phyloP scores from a whole-genome alignment of 2,888 invertebrate species.

The Rhingia campestris region DNA sequence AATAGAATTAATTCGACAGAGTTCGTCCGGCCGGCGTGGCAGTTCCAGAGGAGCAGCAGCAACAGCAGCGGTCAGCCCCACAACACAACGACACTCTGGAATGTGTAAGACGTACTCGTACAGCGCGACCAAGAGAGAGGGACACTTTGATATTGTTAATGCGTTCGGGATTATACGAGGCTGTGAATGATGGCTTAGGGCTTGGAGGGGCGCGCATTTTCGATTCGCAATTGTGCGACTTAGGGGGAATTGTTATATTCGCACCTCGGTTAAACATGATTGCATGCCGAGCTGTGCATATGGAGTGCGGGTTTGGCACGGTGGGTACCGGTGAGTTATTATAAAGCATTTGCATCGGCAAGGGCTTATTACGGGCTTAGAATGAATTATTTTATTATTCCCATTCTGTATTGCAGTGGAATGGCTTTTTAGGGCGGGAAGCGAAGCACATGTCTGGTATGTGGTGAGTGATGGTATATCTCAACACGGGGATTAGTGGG shows the following conservation, averaged over 20 bases:
- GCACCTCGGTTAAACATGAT: constrained; percentile 54
- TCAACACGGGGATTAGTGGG: constrained; percentile 22
- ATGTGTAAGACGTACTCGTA: constrained; percentile 8
- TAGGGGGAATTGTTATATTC: constrained; percentile 60
- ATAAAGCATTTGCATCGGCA: constrained; percentile 45
- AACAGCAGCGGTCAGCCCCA: neutral
- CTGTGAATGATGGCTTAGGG: constrained; percentile 60
- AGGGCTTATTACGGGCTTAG: constrained; percentile 58
- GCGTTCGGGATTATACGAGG: constrained; percentile 61
- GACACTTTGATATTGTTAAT: constrained; percentile 61
- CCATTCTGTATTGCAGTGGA: neutral
- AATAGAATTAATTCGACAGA: constrained; percentile 67
- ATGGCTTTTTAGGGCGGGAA: neutral
- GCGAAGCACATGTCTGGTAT: neutral
- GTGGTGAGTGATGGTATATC: constrained; percentile 30
- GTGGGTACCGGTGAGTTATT: constrained; percentile 48
- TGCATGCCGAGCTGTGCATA: constrained; percentile 1
- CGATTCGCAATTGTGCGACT: constrained; percentile 45
- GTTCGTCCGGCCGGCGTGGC: neutral
- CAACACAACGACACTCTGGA: constrained; percentile 41
- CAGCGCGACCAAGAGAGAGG: constrained; percentile 2
- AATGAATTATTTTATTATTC: constrained; percentile 53
- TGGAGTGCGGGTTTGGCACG: constrained; percentile 3
- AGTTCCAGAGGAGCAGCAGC: neutral
- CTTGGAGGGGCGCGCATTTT: constrained; percentile 27